Evolutionary conservation across 2,113 vertebrate species (phyloP).

Genomic region (Junco hyemalis): DNA sequence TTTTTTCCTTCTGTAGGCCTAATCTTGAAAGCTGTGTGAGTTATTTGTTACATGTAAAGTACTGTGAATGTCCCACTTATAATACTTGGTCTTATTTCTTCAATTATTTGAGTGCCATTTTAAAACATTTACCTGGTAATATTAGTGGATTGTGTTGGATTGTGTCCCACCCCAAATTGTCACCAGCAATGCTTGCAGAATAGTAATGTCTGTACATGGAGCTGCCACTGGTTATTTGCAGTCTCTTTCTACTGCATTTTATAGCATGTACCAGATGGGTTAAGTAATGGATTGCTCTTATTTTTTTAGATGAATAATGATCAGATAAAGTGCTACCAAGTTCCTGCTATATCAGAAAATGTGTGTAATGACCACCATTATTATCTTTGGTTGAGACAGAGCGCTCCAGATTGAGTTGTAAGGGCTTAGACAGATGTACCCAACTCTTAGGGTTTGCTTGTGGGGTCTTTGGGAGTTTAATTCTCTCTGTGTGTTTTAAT

Average conservation of each 20-base stretch:
- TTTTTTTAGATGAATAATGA: neutral
- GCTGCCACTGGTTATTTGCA: neutral
- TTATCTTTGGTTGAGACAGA: neutral
- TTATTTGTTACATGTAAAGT: neutral
- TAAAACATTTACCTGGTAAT: neutral
- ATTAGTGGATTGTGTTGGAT: neutral
- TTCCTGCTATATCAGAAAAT: neutral
- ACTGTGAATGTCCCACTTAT: neutral
- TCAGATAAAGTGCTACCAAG: neutral
- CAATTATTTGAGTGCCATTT: neutral
- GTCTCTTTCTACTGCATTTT: neutral
- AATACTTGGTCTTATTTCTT: neutral
- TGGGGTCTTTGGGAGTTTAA: neutral
- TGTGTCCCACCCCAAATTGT: neutral
- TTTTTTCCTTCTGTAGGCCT: neutral
- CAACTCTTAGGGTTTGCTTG: neutral
- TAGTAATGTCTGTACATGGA: neutral
- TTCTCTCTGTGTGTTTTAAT: neutral
- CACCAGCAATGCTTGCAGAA: neutral
- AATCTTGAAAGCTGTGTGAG: neutral
- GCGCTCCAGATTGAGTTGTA: neutral
- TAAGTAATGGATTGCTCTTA: neutral
- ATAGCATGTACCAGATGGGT: neutral
- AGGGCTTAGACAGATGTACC: neutral
- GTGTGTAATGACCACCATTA: neutral